Evolutionary conservation across 1,140 invertebrate species (phyloP), one percentile per base, ranked within the genome.

Genomic region (Neodiprion virginianus): DNA sequence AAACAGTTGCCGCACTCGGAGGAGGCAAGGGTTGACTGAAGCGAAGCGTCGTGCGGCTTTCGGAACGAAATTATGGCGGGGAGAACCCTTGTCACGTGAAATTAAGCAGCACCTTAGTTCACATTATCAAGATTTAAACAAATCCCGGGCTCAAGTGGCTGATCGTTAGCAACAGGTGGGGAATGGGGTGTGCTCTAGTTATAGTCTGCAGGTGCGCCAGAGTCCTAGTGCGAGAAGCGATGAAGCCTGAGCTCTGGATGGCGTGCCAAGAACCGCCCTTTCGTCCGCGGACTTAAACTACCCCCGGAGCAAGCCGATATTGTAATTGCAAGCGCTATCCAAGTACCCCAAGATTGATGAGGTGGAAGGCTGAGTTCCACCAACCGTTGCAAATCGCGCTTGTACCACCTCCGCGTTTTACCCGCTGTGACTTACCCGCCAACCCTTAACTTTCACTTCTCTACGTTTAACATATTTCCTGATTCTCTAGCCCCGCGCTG

Each of bases 261-360:
- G 83, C 83, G 82, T 82, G 83, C 81, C 80, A 83, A 83, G 83
- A 85, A 83, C 81, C 80, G 78, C 82, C 83, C 80, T 82, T 82
- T 83, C 76, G 80, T 80, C 80, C 79, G 80, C 82, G 85, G 85
- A 83, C 85, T 85, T 82, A 85, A 87, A 85, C 84, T 86, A 82
- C 84, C 28, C 82, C 82, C 83, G 75, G 82, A 82, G 82, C 84
- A 86, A 87, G 85, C 85, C 85, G 86, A 87, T 87, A 88, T 86
- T 88, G 86, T 87, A 88, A 88, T 87, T 88, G 84, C 81, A 81
- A 82, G 80, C 80, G 82, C 80, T 79, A 85, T 73, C 81, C 80
- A 83, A 84, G 84, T 83, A 81, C 84, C 80, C 83, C 83, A 85
- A 87, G 87, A 87, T 87, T 88, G 86, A 87, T 88, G 86, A 87